Conservation (phyloP, 2,888 invertebrate genomes). For the Lithosia quadra region DNA sequence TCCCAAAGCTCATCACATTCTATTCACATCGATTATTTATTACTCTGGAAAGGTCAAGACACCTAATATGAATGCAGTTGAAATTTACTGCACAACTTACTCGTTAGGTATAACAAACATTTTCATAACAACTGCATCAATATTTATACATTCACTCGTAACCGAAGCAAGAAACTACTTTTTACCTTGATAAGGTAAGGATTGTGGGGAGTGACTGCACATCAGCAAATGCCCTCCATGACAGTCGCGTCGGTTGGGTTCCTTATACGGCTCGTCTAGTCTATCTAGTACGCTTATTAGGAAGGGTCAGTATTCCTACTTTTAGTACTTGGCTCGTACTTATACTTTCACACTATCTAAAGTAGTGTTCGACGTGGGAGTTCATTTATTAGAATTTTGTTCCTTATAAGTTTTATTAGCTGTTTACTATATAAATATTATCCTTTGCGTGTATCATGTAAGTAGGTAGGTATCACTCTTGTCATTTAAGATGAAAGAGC, state of each 20-base stretch:
- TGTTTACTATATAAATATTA: not conserved
- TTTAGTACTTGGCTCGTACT: slow-evolving; percentile 9
- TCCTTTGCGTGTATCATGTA: no score
- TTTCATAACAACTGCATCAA: slow-evolving; percentile 31
- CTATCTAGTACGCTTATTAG: slow-evolving; percentile 55
- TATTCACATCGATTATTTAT: no score
- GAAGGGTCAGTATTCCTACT: slow-evolving; percentile 31
- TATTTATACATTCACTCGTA: slow-evolving; percentile 33
- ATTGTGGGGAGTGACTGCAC: slow-evolving; percentile 41
- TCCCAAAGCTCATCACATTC: no score
- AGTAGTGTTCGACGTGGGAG: not conserved
- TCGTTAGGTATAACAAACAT: slow-evolving; percentile 16
- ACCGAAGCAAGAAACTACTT: slow-evolving; percentile 37
- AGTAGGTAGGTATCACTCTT: not conserved
- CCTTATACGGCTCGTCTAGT: slow-evolving; percentile 57
- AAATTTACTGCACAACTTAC: not conserved
- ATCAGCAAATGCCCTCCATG: slow-evolving; percentile 37
- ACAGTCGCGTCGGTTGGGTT: slow-evolving; percentile 46
- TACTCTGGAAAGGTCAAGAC: not conserved
- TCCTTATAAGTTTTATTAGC: not conserved
- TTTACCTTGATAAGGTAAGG: slow-evolving; percentile 36
- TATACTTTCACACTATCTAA: not conserved
- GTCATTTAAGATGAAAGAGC: not conserved
- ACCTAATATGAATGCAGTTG: not conserved
- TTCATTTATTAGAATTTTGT: not conserved